Evolutionary conservation across 2,888 invertebrate species (phyloP), one percentile per base, ranked within the genome.

Genomic region (Periphyllus acericola): DNA sequence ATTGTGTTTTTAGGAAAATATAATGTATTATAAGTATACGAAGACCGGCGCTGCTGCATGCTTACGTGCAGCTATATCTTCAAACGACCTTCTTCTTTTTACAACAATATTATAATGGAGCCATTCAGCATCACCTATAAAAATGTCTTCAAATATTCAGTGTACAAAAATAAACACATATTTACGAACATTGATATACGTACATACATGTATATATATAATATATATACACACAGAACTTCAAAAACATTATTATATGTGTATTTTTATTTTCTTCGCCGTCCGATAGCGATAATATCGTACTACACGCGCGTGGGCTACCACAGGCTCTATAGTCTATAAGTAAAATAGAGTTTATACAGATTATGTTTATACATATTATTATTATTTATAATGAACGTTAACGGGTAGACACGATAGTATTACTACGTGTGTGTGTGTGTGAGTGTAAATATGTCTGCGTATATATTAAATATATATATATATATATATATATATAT

Each of bases 301-400:
- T 40, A 83, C n/a, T 66, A 34, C 32, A 83, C 29, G 66, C 36
- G 66, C 66, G 83, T 84, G 75, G 83, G 83, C 83, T 66, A 84
- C 83, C 55, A 52, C 36, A n/a, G 25, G 36, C n/a, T 1, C 9
- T 52, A 21, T n/a, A 46, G 29, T 29, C 29, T 46, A 32, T 78
- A 32, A 17, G 9, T 46, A 46, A 14, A 11, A 46, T 21, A 29
- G n/a, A n/a, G n/a, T n/a, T n/a, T n/a, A n/a, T n/a, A n/a, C n/a
- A n/a, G n/a, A n/a, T n/a, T n/a, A n/a, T n/a, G n/a, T n/a, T n/a
- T n/a, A n/a, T n/a, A n/a, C n/a, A n/a, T n/a, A n/a, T n/a, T n/a
- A n/a, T n/a, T n/a, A n/a, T n/a, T n/a, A n/a, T n/a, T n/a, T n/a
- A 29, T 81, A 81, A 19, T 25, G 21, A 46, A 71, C 68, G 68